phyloP scores from a whole-genome alignment of 2,797 vertebrate genomes.

The Somateria mollissima region DNA sequence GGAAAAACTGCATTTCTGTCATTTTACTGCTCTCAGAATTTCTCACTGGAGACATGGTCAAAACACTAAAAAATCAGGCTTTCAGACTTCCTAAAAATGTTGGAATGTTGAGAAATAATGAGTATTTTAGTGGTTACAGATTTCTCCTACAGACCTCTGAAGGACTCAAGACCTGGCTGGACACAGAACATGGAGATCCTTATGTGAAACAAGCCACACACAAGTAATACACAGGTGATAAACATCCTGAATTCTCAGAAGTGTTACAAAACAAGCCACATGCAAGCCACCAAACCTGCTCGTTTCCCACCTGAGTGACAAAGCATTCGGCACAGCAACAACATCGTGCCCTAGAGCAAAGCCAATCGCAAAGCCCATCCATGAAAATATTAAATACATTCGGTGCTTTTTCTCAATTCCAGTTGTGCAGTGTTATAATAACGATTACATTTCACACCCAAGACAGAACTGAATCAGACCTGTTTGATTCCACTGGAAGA shows the following conservation, averaged over 20 bases:
- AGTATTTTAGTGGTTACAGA: neutral
- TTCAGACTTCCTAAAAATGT: neutral
- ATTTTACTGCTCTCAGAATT: neutral
- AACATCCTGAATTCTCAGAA: neutral
- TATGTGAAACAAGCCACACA: neutral
- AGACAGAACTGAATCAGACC: conserved; percentile 15
- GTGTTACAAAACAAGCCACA: neutral
- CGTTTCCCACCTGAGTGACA: neutral
- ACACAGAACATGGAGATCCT: neutral
- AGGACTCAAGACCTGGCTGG: neutral
- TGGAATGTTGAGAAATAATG: neutral
- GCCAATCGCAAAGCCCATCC: neutral
- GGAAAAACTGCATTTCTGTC: neutral
- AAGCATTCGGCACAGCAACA: accelerated
- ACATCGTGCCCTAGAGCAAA: accelerated
- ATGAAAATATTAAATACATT: neutral
- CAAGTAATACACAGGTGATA: neutral
- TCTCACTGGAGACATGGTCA: conserved; percentile 13
- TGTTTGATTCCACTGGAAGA: conserved; percentile 47
- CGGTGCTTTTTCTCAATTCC: neutral
- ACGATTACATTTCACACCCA: neutral
- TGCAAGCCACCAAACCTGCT: accelerated
- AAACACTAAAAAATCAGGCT: neutral
- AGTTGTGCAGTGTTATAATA: neutral
- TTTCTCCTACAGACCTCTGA: neutral